Base-by-base conservation (phyloP, 2,797 vertebrate species). In the Bovichtus variegatus region DNA sequence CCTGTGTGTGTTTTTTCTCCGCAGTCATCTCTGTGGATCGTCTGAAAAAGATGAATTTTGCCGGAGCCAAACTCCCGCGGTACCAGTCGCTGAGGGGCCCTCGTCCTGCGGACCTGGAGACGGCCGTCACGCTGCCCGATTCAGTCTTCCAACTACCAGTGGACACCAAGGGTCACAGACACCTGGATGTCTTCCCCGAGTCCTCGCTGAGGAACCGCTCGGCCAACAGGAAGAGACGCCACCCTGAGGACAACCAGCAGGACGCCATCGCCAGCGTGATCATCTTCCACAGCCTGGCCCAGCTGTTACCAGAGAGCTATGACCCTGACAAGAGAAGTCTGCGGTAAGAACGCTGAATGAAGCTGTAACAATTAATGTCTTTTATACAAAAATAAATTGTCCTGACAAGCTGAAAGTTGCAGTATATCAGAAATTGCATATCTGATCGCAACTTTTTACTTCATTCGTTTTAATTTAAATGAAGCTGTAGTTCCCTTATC, bases 261-360 rank as follows among this genome's bases (percentile, higher is more conserved):
- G 96, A 98, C 57, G 97, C 97, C 3, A 93, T 99, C 10, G 97
- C 97, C 80, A 98, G 97, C 0, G 94, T 99, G 76, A 97, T 99
- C 89, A 97, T 99, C 91, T 99, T 98, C 88, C 97, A 97, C 89
- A 97, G 96, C n/a, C 94, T 99, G 86, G 96, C 97, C 0, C 74
- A 94, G 6, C 94, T 99, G 58, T 83, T 99, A 51, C 98, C 98
- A 0, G 94, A 97, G 87, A 96, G 93, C 92, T 99, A 97, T 0
- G 98, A 99, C 81, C 95, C 95, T 0, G 97, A 99, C 94, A 98
- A 97, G 93, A 96, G 98, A 77, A 99, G 97, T 87, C 96, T 99
- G 55, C 93, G 98, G 97, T 97, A 88, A 76, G 83, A 78, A 40
- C 0, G 2, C 57, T 10, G 18, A 34, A 53, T 38, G 46, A 65